phyloP scores from a whole-genome alignment of 1,140 invertebrate genomes.

The Drosophila ogumai region DNA sequence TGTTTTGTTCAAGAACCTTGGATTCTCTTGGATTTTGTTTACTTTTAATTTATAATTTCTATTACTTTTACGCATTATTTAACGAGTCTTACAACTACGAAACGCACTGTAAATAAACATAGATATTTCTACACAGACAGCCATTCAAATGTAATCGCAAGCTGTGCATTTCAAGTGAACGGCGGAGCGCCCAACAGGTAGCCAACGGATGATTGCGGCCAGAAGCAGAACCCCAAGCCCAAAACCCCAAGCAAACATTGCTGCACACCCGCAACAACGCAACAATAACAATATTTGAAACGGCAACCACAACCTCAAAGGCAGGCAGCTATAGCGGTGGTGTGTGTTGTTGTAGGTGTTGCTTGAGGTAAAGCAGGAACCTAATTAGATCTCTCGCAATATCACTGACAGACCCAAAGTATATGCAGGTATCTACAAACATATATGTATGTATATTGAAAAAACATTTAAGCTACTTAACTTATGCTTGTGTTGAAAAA shows the following conservation, averaged over 20 bases:
- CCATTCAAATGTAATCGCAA: conserved; percentile 51
- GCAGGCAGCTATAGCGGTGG: conserved; percentile 4
- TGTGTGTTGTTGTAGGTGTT: conserved; percentile 2
- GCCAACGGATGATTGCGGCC: conserved; percentile 43
- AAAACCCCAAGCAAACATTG: conserved; percentile 47
- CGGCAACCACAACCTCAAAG: conserved; percentile 37
- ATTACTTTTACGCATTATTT: not conserved
- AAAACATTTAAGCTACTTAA: conserved; percentile 55
- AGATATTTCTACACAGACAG: conserved; percentile 33
- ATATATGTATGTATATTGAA: conserved; percentile 15
- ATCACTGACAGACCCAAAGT: conserved; percentile 4
- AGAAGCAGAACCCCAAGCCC: conserved; percentile 33
- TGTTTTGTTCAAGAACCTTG: too few species aligned
- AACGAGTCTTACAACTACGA: conserved; percentile 1
- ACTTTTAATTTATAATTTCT: not conserved
- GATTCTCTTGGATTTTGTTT: not conserved
- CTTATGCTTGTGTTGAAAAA: conserved; percentile 15
- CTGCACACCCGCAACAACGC: conserved; percentile 39
- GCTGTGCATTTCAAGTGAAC: conserved; percentile 62
- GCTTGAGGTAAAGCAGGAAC: conserved; percentile 42
- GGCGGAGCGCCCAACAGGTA: conserved; percentile 64
- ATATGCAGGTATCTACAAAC: conserved; percentile 19
- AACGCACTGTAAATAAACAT: conserved; percentile 23
- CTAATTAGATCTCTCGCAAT: conserved; percentile 55
- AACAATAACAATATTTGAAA: conserved; percentile 21